phyloP scores from a whole-genome alignment of 2,888 invertebrate genomes.

The Xylophagus ater region DNA sequence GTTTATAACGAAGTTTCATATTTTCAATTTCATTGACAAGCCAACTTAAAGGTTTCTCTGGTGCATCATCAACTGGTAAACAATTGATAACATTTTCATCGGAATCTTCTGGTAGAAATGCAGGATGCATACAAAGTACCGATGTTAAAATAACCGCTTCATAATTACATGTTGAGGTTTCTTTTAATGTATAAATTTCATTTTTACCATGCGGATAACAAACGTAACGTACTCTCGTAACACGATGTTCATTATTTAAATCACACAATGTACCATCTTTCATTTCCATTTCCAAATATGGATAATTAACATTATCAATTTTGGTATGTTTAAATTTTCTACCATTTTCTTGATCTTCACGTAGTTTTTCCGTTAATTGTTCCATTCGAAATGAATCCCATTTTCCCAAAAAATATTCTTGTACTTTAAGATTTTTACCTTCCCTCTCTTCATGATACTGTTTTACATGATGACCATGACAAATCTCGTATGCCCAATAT shows the following conservation, averaged over 20 bases:
- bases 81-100: constrained; percentile 70
- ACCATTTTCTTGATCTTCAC: constrained; percentile 42
- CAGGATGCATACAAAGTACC: constrained; percentile 77
- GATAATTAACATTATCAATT: constrained; percentile 79
- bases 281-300: constrained; percentile 80
- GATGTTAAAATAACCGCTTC: constrained; percentile 83
- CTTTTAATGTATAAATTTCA: constrained; percentile 86
- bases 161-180: constrained; percentile 88
- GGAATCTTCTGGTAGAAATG: constrained; percentile 67
- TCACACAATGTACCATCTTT: constrained; percentile 87
- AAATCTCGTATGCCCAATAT: constrained; percentile 95
- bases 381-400: constrained; percentile 57
- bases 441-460: constrained; percentile 96
- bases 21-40: constrained; percentile 62
- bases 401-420: constrained; percentile 76
- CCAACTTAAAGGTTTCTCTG: constrained; percentile 61
- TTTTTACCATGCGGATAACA: constrained; percentile 83
- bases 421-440: constrained; percentile 63
- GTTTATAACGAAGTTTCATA: constrained; percentile 53
- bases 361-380: constrained; percentile 44
- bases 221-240: constrained; percentile 73
- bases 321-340: constrained; percentile 53
- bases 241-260: constrained; percentile 71
- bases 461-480: constrained; percentile 80
- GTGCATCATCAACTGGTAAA: constrained; percentile 51